Evolutionary conservation across 1,140 invertebrate species (phyloP).

Genomic region (Drosophila ficusphila): DNA sequence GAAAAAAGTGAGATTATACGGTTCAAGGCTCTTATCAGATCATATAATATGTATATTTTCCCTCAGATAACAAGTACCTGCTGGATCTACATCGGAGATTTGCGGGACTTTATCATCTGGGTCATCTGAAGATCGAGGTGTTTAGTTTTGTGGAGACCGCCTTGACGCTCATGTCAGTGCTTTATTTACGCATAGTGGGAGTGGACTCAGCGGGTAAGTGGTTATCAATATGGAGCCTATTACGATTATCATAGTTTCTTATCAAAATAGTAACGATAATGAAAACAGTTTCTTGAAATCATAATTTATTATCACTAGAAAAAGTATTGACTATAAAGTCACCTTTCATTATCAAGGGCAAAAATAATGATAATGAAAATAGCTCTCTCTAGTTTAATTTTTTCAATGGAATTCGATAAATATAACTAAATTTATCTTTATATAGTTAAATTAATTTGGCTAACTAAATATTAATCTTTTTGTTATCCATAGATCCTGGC

Average conservation of each 20-base stretch:
- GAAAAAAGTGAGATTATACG: slow-evolving; percentile 86
- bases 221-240: no score
- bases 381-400: no score
- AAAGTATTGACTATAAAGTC: background rate
- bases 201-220: slow-evolving; percentile 88
- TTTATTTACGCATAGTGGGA: slow-evolving; percentile 88
- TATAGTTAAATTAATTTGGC: no score
- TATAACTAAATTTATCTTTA: background rate
- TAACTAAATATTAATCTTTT: background rate
- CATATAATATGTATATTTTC: slow-evolving; percentile 6
- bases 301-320: background rate
- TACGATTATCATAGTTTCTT: background rate
- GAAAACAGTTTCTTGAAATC: background rate
- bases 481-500: slow-evolving; percentile 86
- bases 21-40: background rate
- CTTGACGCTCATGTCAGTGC: slow-evolving; percentile 88
- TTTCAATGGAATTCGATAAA: no score
- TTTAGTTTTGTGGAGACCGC: slow-evolving; percentile 89
- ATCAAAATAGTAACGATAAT: background rate
- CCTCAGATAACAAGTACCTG: slow-evolving; percentile 87
- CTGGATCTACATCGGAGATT: slow-evolving; percentile 86
- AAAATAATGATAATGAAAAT: background rate
- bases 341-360: background rate
- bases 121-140: slow-evolving; percentile 85
- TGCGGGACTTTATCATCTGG: slow-evolving; percentile 84